These are phyloP conservation scores for Rhegmatorhina hoffmannsi DNA, from an alignment of 2,113 vertebrate genomes.

Conservation along the genomic window DNA sequence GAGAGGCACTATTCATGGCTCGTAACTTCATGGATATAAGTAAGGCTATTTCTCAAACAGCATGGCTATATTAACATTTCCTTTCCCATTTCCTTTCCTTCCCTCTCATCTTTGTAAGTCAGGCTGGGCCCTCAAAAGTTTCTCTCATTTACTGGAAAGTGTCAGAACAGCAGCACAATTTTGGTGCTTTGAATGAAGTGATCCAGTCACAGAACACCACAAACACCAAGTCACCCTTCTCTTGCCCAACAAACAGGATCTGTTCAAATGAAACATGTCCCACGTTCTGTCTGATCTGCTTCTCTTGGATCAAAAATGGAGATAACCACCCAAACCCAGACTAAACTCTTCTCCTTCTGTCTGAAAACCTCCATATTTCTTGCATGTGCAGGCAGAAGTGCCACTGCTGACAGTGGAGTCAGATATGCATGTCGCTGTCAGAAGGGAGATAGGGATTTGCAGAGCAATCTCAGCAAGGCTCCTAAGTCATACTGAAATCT, in stretches of 20 bases:
- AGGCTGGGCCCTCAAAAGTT: neutral
- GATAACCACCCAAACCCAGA: neutral
- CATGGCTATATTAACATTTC: neutral
- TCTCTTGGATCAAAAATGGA: neutral
- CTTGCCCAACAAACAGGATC: neutral
- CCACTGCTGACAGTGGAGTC: neutral
- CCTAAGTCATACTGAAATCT: conserved; percentile 1
- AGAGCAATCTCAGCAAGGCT: neutral
- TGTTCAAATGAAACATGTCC: neutral
- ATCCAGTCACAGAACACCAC: neutral
- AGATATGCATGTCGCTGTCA: neutral
- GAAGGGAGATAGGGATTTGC: neutral
- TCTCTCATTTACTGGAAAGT: neutral
- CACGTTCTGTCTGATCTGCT: neutral
- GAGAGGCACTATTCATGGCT: neutral
- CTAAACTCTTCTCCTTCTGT: neutral
- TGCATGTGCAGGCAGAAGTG: neutral
- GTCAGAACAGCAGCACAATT: neutral
- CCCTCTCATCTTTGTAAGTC: neutral
- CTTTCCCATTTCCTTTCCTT: neutral
- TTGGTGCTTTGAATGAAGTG: neutral
- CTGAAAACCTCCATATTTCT: neutral
- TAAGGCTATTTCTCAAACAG: neutral
- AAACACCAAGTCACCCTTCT: neutral
- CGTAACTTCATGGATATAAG: neutral